phyloP scores from a whole-genome alignment of 1,140 invertebrate species.

The Spodoptera frugiperda region DNA sequence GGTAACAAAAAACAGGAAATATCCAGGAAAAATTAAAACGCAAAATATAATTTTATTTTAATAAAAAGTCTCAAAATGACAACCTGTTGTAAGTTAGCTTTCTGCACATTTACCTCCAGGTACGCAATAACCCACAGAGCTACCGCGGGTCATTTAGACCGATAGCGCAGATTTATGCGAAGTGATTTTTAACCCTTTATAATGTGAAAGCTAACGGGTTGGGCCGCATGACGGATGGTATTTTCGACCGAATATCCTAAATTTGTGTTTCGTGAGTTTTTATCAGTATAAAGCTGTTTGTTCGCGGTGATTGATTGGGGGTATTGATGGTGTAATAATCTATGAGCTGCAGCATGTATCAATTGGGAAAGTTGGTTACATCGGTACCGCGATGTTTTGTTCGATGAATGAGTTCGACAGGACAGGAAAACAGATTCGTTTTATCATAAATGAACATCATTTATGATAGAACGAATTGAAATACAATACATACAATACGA shows the following conservation, averaged over 20 bases:
- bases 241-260: slow-evolving; percentile 38
- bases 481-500: no score
- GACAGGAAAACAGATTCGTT: no score
- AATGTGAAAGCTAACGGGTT: slow-evolving; percentile 55
- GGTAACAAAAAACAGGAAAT: neutral
- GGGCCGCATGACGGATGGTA: slow-evolving; percentile 38
- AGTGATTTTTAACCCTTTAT: slow-evolving; percentile 77
- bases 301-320: slow-evolving; percentile 36
- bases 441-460: no score
- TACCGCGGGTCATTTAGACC: slow-evolving; percentile 76
- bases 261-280: slow-evolving; percentile 44
- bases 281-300: slow-evolving; percentile 33
- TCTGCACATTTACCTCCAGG: neutral
- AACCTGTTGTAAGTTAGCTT: neutral
- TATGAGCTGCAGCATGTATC: no score
- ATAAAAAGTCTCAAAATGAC: no score
- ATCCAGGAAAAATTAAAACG: neutral
- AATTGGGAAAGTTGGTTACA: no score
- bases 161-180: slow-evolving; percentile 77
- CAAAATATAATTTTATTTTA: no score
- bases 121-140: slow-evolving; percentile 60
- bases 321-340: slow-evolving; percentile 2
- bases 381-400: no score
- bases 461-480: no score
- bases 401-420: no score